Base-by-base conservation (phyloP, 1,140 invertebrate genomes). In the Drosophila bocki region DNA sequence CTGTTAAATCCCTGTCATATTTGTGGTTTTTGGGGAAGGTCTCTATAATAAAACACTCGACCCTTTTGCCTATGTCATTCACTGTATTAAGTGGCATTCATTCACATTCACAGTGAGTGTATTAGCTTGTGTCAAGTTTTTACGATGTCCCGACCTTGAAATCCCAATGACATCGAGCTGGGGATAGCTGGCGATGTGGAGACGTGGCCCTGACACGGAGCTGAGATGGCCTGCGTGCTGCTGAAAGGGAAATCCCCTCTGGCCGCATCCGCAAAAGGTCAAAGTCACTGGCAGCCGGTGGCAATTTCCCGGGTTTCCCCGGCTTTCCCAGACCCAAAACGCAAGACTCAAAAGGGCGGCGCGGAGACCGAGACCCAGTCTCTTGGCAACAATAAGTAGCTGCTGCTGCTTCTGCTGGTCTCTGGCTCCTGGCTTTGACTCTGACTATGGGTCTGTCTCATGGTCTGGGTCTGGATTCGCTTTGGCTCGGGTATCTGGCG, bases 351-450 rank as follows among this genome's bases (percentile, higher is more conserved):
- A 61, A 64, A 42, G 62, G 56, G 67, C 37, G 41, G 41, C 50
- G 37, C 48, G 47, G 35, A 41, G 60, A 41, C 48, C 6, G 59
- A 61, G 77, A 50, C 57, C 51, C 35, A 71, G 50, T 62, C 50
- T 29, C 61, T 29, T 71, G 39, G 53, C 61, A 87, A 83, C 81
- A 83, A 83, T 84, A 87, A 87, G 83, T 88, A 88, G 83, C 83
- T 77, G 60, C 19, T 37, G 26, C 15, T 33, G 59, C 44, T 48
- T 42, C 80, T 29, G 29, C 64, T 29, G 26, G 32, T 58, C 60
- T 48, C 64, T 68, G 64, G 61, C 50, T 37, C 61, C 50, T 67
- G 47, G 61, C 65, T 65, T 32, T 41, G 44, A 37, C 64, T 37
- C 33, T 58, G 53, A 8, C 29, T 56, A 5, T 15, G n/a, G 56